phyloP scores from a whole-genome alignment of 2,113 vertebrate genomes.

The Dromas ardeola region DNA sequence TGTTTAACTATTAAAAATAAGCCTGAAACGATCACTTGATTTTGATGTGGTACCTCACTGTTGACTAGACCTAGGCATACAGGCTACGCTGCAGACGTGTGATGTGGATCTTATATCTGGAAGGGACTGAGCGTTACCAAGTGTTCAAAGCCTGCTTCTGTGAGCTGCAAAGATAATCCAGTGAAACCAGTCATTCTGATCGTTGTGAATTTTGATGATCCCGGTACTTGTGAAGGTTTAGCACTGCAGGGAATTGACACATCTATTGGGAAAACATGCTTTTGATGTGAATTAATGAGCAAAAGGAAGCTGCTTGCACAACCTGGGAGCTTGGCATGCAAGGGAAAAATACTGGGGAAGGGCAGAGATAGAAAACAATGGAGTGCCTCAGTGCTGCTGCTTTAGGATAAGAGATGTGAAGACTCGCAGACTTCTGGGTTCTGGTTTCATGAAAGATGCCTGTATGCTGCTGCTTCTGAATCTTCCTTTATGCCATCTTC shows the following conservation, averaged over 20 bases:
- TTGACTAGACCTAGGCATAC: neutral
- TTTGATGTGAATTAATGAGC: slow-evolving; percentile 32
- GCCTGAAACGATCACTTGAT: neutral
- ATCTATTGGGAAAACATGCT: neutral
- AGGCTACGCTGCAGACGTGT: fast-evolving
- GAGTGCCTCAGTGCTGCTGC: neutral
- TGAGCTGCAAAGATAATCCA: neutral
- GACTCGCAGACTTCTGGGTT: neutral
- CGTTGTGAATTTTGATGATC: neutral
- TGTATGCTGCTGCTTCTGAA: neutral
- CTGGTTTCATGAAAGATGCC: neutral
- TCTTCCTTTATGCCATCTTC: neutral
- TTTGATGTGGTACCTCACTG: neutral
- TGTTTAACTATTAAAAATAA: neutral
- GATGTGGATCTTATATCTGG: neutral
- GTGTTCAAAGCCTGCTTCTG: neutral
- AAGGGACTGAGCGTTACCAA: neutral
- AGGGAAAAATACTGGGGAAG: neutral
- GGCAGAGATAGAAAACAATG: neutral
- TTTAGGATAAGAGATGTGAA: neutral
- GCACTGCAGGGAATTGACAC: slow-evolving; percentile 28
- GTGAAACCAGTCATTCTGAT: neutral
- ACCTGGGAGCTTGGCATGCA: neutral
- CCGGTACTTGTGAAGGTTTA: neutral
- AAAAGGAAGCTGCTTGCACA: slow-evolving; percentile 40